Evolutionary conservation across 2,888 invertebrate species (phyloP), one percentile per base, ranked within the genome.

Genomic region (Matsumyia berberina): DNA sequence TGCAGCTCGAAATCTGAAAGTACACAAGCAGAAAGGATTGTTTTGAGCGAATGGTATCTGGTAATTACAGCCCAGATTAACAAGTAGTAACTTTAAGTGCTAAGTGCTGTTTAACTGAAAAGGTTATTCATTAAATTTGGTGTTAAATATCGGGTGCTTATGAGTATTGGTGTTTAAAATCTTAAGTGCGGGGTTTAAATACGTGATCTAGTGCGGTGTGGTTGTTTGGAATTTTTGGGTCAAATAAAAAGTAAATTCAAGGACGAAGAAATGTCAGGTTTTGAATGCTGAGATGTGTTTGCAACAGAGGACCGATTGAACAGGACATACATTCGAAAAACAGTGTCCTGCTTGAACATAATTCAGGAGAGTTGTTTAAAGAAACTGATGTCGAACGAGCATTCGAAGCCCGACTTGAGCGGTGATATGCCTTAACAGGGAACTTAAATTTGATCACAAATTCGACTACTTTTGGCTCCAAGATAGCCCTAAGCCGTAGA

Each of bases 1-100:
- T 44, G 46, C 70, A 58, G 66, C 46, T 64, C 44, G 67, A 79
- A 35, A 58, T 73, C 79, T 79, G 82, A 42, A 82, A 82, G n/a
- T 33, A 67, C 12, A 62, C 33, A 19, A 39, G 31, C 2, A 33
- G 15, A 11, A 67, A 24, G 39, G 17, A 31, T 57, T 44, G 19
- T 58, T 57, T 11, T 49, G 37, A 31, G 17, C 37, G 31, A 66
- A 60, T 44, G 19, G 19, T 42, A 53, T 24, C 4, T 35, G 8
- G 53, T 62, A 62, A 42, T 60, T 70, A 58, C 29, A 17, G 6
- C 31, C n/a, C 46, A 58, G 58, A 60, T 60, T 51, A 72, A 72
- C 72, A 60, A 37, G 39, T 60, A 39, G 35, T 70, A 24, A 70
- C 9, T 31, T 19, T 37, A 24, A 70, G n/a, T 33, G 57, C 37